Base-by-base conservation (phyloP, 2,888 invertebrate species). In the Chalcis sispes region DNA sequence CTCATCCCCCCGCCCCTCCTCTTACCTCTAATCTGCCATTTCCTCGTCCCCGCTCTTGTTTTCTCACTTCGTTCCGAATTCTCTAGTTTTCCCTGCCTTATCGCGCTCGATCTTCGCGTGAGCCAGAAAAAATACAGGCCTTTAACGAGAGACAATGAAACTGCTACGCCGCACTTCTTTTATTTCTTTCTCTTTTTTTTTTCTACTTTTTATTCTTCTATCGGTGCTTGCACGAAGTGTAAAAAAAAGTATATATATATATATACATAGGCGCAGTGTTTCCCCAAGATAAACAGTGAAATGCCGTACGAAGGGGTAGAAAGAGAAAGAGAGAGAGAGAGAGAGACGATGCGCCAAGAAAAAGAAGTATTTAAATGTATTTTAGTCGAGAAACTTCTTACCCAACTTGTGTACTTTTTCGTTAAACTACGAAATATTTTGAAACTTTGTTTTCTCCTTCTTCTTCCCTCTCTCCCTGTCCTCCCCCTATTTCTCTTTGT, bases 341-440 rank as follows among this genome's bases (percentile, higher is more conserved):
- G n/a, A n/a, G n/a, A n/a, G n/a, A n/a, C n/a, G n/a, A n/a, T 1
- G 29, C 1, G 50, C 20, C 15, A 52, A 52, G 52, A 8, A 36
- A 25, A 48, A 18, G n/a, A 36, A 50, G 46, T 48, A 27, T 56
- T 65, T 64, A 64, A 72, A 56, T 64, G 48, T 72, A 64, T 64
- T 52, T 72, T 48, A 54, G 52, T n/a, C 36, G 54, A 40, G 32
- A 8, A 61, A 32, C 32, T 59, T 70, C 40, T 20, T 13, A 15
- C 48, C 7, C 18, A 1, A 10, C n/a, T n/a, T 27, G 50, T 36
- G 20, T 23, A 64, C 61, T 40, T 52, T 70, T 61, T 56, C 42
- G 20, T 62, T 42, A 56, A 62, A 72, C 62, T 72, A 54, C 46
- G 56, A 67, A 67, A 67, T 67, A 67, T 67, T 67, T 72, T 25